Base-by-base conservation (phyloP, 2,888 invertebrate species). In the Acleris emargana region DNA sequence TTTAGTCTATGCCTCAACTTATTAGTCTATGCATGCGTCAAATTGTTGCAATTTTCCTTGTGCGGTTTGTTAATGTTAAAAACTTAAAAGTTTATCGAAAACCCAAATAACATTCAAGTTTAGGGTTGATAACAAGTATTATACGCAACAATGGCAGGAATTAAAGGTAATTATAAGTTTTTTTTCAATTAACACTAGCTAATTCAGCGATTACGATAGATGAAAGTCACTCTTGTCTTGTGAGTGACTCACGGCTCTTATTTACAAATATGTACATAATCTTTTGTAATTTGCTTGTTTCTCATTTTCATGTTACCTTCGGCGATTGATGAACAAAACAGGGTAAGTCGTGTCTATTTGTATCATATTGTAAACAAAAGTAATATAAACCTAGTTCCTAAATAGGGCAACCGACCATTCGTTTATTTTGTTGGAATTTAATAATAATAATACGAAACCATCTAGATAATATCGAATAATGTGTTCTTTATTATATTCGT, bases 101-200 rank as follows among this genome's bases (percentile, higher is more conserved):
- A 64, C 17, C 45, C 43, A 58, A 47, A 7, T 25, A 32, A 43
- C 28, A 18, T n/a, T 45, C 11, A 4, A 32, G 53, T 55, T 45
- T 51, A 38, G 32, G 16, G n/a, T 43, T 28, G 3, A 22, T 45
- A 49, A 25, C 50, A 17, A 54, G 20, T 51, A 22, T 51, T 63
- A 25, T 28, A 67, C 68, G 68, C 42, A 49, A 82, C 67, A 80
- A 93, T 93, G 93, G 92, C 93, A 76, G 93, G 93, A 80, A 89
- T 93, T 54, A 93, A 93, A 88, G 92, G 93, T 93, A 86, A 49
- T 68, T 62, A 53, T 7, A 5, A 4, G 28, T 25, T 45, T 17
- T 18, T 18, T 13, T 45, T 22, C n/a, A n/a, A 28, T 42, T 16
- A 42, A 53, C 11, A 20, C 32, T 25, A 20, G 4, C 50, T 45